Evolutionary conservation across 2,113 vertebrate genomes (phyloP).

Genomic region (Coreoperca whiteheadi): DNA sequence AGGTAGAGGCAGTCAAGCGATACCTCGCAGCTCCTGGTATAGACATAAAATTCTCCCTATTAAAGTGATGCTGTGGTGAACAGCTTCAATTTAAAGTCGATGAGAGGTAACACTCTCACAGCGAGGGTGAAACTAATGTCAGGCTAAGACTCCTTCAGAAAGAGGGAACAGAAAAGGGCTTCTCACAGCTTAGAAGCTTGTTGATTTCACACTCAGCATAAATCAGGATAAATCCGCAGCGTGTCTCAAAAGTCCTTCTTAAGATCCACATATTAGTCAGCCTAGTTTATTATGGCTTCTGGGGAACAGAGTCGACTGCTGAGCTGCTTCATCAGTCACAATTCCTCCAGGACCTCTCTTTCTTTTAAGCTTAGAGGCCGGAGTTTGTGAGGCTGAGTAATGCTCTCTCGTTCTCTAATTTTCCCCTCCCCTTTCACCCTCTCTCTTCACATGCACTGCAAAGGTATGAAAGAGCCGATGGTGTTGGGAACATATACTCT

Average conservation of each 20-base stretch:
- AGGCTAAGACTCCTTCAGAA: slow-evolving; percentile 37
- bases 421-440: neutral
- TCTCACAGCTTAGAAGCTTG: slow-evolving; percentile 56
- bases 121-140: slow-evolving; percentile 47
- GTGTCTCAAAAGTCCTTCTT: slow-evolving; percentile 50
- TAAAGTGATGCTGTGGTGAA: slow-evolving; percentile 1
- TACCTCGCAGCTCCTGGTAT: neutral
- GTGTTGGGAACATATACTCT: neutral
- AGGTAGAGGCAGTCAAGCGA: slow-evolving; percentile 4
- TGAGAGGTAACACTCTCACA: slow-evolving; percentile 35
- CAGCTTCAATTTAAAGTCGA: slow-evolving; percentile 39
- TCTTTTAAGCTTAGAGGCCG: slow-evolving; percentile 49
- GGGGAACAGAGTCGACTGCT: slow-evolving; percentile 27
- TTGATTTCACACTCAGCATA: slow-evolving; percentile 68
- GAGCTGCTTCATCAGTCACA: slow-evolving; percentile 62
- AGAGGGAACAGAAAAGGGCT: slow-evolving; percentile 26
- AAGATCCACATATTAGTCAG: slow-evolving; percentile 61
- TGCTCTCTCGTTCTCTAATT: slow-evolving; percentile 10
- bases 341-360: slow-evolving; percentile 37
- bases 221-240: slow-evolving; percentile 58
- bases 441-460: slow-evolving; percentile 1
- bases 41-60: slow-evolving; percentile 8
- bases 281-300: slow-evolving; percentile 54
- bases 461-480: slow-evolving; percentile 41
- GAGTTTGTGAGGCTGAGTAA: slow-evolving; percentile 43